Evolutionary conservation across 1,140 invertebrate genomes (phyloP), one percentile per base, ranked within the genome.

Genomic region (Choristoneura fumiferana): DNA sequence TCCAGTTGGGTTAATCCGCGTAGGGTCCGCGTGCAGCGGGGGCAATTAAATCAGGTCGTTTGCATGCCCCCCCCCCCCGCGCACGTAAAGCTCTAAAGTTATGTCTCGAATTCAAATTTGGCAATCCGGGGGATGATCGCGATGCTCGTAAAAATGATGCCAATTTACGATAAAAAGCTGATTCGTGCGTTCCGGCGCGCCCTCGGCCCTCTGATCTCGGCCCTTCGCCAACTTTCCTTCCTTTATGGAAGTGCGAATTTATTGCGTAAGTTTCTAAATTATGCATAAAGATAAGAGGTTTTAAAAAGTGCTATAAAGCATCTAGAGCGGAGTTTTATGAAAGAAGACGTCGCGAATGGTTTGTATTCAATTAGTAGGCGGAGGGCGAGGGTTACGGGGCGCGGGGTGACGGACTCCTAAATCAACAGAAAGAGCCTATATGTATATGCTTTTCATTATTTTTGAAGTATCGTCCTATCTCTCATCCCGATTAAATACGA

Each of bases 151-250:
- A 78, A 78, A 71, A 68, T 76, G 76, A 78, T 74, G 67, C 67
- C 71, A 74, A 75, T 74, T 76, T 78, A 74, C 73, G 73, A 78
- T 78, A 75, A 74, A 76, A 78, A 71, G 63, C 68, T 67, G 66
- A 76, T 69, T 68, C 68, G 65, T 66, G 60, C 62, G 59, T 66
- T 63, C 64, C 62, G 45, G 39, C 34, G 40, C 15, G 17, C 58
- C 1, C 43, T n/a, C n/a, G n/a, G n/a, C n/a, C n/a, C n/a, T n/a
- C n/a, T n/a, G n/a, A n/a, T 34, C 33, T 39, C 15, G 36, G 14
- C 37, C 52, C 33, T 29, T 1, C 17, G 39, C 53, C 18, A 37
- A 57, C 35, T 33, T 38, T 36, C 17, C 22, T 22, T 37, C 35
- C 49, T 64, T 65, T 68, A 63, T 60, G 56, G 54, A 65, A 67